Conservation (phyloP, 2,113 vertebrate species). For the Channa argus region DNA sequence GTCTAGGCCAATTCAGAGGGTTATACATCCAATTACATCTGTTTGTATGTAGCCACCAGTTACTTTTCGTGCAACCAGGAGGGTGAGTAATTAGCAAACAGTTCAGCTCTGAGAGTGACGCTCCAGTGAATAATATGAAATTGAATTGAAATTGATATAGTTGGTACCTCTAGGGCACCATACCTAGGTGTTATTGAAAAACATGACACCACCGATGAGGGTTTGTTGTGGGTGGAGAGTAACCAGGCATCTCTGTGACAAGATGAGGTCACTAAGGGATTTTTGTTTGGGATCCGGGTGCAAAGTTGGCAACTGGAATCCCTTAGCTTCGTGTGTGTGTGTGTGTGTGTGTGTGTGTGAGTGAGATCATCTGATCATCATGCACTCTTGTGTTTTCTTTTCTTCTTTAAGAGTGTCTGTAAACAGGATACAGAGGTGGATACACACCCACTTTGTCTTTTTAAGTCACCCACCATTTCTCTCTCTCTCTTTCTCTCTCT, state of each 20-base stretch:
- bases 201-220: slow-evolving; percentile 45
- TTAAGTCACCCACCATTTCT: slow-evolving; percentile 27
- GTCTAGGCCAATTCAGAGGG: slow-evolving; percentile 35
- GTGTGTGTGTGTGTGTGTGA: slow-evolving; percentile 27
- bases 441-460: slow-evolving; percentile 55
- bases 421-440: slow-evolving; percentile 57
- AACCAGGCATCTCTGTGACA: slow-evolving; percentile 48
- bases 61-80: slow-evolving; percentile 8
- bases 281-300: slow-evolving; percentile 38
- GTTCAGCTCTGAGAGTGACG: slow-evolving; percentile 13
- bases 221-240: slow-evolving; percentile 57
- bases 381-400: slow-evolving; percentile 45
- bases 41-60: slow-evolving; percentile 22
- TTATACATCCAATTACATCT: slow-evolving; percentile 38
- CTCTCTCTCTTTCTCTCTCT: slow-evolving; percentile 3
- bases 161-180: slow-evolving; percentile 28
- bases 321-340: neutral
- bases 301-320: slow-evolving; percentile 32
- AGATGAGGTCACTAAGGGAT: slow-evolving; percentile 54
- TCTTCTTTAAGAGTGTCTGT: slow-evolving; percentile 43
- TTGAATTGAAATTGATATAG: slow-evolving; percentile 36
- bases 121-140: slow-evolving; percentile 31
- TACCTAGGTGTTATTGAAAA: slow-evolving; percentile 49
- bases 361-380: slow-evolving; percentile 58
- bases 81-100: slow-evolving; percentile 51